Evolutionary conservation across 2,888 invertebrate species (phyloP).

Genomic region (Cyaniris semiargus): DNA sequence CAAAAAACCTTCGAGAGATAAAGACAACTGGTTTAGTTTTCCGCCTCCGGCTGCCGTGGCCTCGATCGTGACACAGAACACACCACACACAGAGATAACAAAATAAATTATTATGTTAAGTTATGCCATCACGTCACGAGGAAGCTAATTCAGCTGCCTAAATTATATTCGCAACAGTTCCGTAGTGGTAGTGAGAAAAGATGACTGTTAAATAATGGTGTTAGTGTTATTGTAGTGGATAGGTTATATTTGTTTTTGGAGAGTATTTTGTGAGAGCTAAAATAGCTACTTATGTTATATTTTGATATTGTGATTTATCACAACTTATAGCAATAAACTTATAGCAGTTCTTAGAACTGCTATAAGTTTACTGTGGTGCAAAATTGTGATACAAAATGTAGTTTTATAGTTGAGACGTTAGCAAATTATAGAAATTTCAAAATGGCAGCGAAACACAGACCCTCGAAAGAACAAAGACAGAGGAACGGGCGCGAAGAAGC

Average conservation of each 20-base stretch:
- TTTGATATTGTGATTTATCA: too few species aligned
- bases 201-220: not conserved
- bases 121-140: not conserved
- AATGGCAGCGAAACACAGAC: not conserved
- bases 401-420: not conserved
- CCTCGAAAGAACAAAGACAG: not conserved
- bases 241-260: not conserved
- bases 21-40: not conserved
- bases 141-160: not conserved
- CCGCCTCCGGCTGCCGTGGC: not conserved
- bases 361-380: not conserved
- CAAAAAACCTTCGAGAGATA: not conserved
- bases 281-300: too few species aligned
- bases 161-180: constrained; percentile 1
- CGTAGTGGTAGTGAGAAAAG: not conserved
- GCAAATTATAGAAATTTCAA: not conserved
- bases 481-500: not conserved
- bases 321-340: too few species aligned
- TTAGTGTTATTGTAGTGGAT: not conserved
- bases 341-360: too few species aligned
- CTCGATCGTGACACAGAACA: not conserved
- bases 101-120: constrained; percentile 13
- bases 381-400: not conserved
- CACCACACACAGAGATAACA: not conserved
- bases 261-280: too few species aligned